Base-by-base conservation (phyloP, 2,888 invertebrate species). In the Pachydiplax longipennis region DNA sequence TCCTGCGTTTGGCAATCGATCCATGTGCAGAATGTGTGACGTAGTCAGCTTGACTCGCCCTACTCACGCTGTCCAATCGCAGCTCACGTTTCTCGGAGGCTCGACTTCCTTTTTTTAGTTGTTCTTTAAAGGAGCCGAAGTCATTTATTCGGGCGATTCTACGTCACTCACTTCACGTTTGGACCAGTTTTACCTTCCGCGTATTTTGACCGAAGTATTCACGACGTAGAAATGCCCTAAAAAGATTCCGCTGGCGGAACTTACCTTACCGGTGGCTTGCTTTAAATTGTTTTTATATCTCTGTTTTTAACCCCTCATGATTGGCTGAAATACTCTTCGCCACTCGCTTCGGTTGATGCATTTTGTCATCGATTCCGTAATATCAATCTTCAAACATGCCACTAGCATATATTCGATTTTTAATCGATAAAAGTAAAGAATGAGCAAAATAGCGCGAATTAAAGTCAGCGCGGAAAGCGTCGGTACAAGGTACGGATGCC, bases 21-120 rank as follows among this genome's bases (percentile, higher is more conserved):
- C 87, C 87, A 87, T 65, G 87, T 87, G 87, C 73, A 61, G 87
- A 87, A 61, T 37, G 35, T 65, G 61, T 87, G 65, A 65, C 61
- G 87, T 87, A 8, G 37, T 8, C 22, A 13, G 37, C 40, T 37
- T 2, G 31, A 53, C 58, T 18, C 15, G 31, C 53, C 53, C 83
- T 13, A 22, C 12, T n/a, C 87, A 18, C 35, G 87, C 87, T 44
- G 12, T 37, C 87, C 87, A 87, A 87, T 87, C 40, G 37, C 65
- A 87, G 13, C 37, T 3, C 65, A 2, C 87, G 87, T 61, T 40
- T 61, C 22, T 61, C 12, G 65, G 87, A 87, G 87, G 87, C 87
- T 87, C 87, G 87, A 25, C 87, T 87, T 35, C 37, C 87, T 35
- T 40, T 58, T 65, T 65, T 87, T 25, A 15, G 22, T n/a, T n/a